phyloP scores from a whole-genome alignment of 2,797 vertebrate species.

The Chromis chromis region DNA sequence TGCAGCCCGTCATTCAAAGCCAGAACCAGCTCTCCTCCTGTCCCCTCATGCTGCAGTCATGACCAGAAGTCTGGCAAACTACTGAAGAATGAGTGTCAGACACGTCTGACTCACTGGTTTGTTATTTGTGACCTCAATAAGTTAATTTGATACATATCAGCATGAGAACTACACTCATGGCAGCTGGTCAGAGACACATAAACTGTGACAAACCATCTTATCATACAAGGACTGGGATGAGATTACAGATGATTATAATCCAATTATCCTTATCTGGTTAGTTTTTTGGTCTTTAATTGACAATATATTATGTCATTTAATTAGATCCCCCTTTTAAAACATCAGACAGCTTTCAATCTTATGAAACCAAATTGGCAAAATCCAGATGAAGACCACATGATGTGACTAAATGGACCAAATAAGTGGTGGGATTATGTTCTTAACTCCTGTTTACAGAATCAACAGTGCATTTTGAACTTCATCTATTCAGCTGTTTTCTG shows the following conservation, averaged over 20 bases:
- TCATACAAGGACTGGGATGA: constrained; percentile 1
- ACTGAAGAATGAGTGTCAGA: not conserved
- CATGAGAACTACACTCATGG: not conserved
- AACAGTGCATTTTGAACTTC: not conserved
- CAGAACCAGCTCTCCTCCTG: constrained; percentile 39
- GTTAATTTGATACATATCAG: constrained; percentile 22
- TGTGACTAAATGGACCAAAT: not conserved
- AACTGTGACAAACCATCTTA: not conserved
- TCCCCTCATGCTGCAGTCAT: constrained; percentile 8
- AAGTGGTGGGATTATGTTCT: constrained; percentile 3
- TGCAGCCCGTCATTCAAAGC: constrained; percentile 31
- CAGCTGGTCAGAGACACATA: constrained; percentile 2
- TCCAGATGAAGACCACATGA: constrained; percentile 10
- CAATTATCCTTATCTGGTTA: not conserved
- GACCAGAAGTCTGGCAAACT: constrained; percentile 34
- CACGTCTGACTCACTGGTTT: constrained; percentile 19
- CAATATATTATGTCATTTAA: not conserved
- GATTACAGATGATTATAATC: not conserved
- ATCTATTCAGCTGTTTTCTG: not conserved
- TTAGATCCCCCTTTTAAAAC: not conserved
- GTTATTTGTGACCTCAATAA: constrained; percentile 32
- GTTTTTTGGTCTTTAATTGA: not conserved
- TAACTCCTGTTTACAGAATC: not conserved
- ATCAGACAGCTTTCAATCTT: not conserved
- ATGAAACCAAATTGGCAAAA: not conserved